Evolutionary conservation across 2,113 vertebrate genomes (phyloP).

Genomic region (Physeter macrocephalus): DNA sequence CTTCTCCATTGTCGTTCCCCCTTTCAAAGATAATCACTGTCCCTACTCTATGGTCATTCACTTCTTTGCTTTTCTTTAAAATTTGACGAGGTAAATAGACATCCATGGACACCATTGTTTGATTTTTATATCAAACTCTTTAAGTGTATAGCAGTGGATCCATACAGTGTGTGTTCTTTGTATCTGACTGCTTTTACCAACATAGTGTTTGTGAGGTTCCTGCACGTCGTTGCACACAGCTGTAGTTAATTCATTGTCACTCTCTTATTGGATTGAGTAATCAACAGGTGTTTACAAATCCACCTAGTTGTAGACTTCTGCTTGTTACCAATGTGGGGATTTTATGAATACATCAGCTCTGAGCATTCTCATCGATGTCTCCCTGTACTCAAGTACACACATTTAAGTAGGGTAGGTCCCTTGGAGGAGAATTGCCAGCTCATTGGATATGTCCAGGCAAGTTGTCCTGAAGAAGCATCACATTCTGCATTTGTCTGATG

Average conservation of each 20-base stretch:
- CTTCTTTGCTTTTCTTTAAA: background rate
- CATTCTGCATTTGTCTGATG: background rate
- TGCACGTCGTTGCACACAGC: background rate
- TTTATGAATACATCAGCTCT: background rate
- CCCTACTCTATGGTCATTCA: background rate
- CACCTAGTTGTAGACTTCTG: background rate
- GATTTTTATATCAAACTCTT: background rate
- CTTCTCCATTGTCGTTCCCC: background rate
- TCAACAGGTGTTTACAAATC: background rate
- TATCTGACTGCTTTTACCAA: background rate
- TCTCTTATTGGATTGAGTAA: background rate
- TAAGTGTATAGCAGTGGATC: background rate
- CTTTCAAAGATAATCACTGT: background rate
- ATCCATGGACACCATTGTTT: background rate
- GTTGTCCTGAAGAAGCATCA: background rate
- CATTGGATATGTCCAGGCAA: background rate
- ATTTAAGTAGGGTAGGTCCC: background rate
- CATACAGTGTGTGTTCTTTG: background rate
- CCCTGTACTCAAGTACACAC: background rate
- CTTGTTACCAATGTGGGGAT: background rate
- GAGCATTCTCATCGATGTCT: background rate
- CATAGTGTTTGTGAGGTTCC: background rate
- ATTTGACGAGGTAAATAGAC: background rate
- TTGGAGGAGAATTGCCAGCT: background rate
- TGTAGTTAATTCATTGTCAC: background rate